phyloP scores from a whole-genome alignment of 1,140 invertebrate species.

The Diorhabda carinulata region DNA sequence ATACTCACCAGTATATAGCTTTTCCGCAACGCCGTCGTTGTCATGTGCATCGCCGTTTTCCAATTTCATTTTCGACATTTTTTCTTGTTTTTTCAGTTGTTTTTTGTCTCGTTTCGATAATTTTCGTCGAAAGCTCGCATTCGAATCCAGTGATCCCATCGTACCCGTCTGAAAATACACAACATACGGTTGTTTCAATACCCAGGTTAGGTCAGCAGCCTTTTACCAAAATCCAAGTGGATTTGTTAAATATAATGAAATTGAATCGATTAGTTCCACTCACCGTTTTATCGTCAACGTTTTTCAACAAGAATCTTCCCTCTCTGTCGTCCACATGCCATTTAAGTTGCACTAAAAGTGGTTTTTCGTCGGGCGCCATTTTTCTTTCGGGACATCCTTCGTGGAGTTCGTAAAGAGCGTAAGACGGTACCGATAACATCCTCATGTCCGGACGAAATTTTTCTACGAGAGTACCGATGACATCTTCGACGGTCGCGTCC shows the following conservation, averaged over 20 bases:
- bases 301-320: constrained; percentile 90
- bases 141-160: constrained; percentile 57
- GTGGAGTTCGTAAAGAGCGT: constrained; percentile 96
- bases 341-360: constrained; percentile 95
- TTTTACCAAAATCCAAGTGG: too few species aligned
- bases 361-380: constrained; percentile 86
- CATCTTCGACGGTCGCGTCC: constrained; percentile 89
- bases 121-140: constrained; percentile 78
- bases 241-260: too few species aligned
- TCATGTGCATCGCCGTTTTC: constrained; percentile 67
- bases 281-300: constrained; percentile 78
- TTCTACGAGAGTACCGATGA: constrained; percentile 94
- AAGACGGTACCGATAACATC: constrained; percentile 93
- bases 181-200: too few species aligned
- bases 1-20: constrained; percentile 76
- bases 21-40: constrained; percentile 85
- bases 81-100: constrained; percentile 95
- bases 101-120: constrained; percentile 98
- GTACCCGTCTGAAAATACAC: constrained; percentile 49
- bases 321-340: constrained; percentile 98
- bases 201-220: too few species aligned
- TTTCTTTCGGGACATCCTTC: constrained; percentile 92
- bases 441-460: constrained; percentile 99
- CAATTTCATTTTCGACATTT: constrained; percentile 78
- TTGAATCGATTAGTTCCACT: constrained; percentile 23